A percentile compares a stretch with the other conserved stretches of the same genome.
These are phyloP conservation scores for Luperina nickerlii DNA, from an alignment of 2,888 invertebrate species.

Conservation along the genomic window DNA sequence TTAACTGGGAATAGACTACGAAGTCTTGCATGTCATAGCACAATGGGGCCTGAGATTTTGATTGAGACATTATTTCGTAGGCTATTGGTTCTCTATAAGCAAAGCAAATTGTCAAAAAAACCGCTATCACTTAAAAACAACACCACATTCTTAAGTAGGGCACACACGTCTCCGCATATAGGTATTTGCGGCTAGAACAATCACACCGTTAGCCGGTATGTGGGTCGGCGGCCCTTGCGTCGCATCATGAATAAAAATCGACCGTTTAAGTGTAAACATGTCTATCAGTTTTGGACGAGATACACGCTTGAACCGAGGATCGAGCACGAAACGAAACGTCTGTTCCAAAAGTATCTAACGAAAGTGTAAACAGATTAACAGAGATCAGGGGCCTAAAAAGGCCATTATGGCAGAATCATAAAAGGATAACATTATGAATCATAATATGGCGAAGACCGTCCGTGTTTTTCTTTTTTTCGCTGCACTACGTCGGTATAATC, in stretches of 20 bases:
- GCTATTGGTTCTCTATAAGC: not conserved
- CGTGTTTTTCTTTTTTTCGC: too few relatives aligned
- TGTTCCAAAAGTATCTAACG: not conserved
- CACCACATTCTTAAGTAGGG: slow-evolving; percentile 71
- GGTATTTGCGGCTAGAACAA: slow-evolving; percentile 87
- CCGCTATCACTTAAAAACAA: slow-evolving; percentile 49
- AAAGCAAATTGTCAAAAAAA: not conserved
- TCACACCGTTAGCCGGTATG: slow-evolving; percentile 83
- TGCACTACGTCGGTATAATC: too few relatives aligned
- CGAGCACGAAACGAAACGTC: too few relatives aligned
- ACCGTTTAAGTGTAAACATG: slow-evolving; percentile 29
- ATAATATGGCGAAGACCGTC: too few relatives aligned
- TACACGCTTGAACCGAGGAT: not conserved
- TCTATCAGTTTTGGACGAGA: slow-evolving; percentile 4
- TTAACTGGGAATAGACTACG: not conserved
- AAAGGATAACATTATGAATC: too few relatives aligned
- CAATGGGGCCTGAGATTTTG: not conserved
- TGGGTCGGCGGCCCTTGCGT: slow-evolving; percentile 75
- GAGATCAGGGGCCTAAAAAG: too few relatives aligned
- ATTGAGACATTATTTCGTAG: not conserved
- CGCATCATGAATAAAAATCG: slow-evolving; percentile 65
- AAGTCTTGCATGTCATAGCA: not conserved
- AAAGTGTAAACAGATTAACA: not conserved
- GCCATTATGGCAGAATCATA: too few relatives aligned
- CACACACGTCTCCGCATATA: slow-evolving; percentile 80